Evolutionary conservation across 2,113 vertebrate species (phyloP).

Genomic region (Muscicapa adusta): DNA sequence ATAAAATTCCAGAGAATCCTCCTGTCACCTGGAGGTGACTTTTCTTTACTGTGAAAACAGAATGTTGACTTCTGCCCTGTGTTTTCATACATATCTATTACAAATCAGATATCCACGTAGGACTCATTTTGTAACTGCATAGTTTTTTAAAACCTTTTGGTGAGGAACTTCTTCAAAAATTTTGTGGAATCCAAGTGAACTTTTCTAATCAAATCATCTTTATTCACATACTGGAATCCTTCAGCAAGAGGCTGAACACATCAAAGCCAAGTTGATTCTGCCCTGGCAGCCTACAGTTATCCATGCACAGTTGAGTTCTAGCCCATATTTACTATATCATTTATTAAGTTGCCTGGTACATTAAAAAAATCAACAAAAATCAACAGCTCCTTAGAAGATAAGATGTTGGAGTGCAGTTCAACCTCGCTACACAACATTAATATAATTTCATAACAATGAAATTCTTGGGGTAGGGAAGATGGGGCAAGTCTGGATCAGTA

Average conservation of each 20-base stretch:
- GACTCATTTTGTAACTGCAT: neutral
- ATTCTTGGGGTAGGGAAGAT: neutral
- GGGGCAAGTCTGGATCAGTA: neutral
- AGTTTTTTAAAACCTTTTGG: neutral
- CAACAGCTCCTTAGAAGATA: neutral
- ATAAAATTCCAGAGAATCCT: neutral
- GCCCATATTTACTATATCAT: neutral
- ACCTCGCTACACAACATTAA: neutral
- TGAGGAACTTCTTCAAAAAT: neutral
- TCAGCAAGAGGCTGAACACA: neutral
- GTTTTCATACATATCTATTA: neutral
- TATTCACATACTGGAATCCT: neutral
- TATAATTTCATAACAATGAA: neutral
- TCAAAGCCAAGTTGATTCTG: neutral
- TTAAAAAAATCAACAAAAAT: neutral
- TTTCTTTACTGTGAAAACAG: neutral
- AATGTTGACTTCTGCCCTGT: neutral
- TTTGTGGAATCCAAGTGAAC: neutral
- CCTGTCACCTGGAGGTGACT: neutral
- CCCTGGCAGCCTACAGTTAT: neutral
- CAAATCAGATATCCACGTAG: neutral
- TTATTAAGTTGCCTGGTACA: neutral
- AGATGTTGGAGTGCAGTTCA: neutral
- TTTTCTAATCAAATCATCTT: neutral
- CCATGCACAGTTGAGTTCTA: neutral